Conservation (phyloP, 2,797 vertebrate genomes). For the Holocentrus rufus region DNA sequence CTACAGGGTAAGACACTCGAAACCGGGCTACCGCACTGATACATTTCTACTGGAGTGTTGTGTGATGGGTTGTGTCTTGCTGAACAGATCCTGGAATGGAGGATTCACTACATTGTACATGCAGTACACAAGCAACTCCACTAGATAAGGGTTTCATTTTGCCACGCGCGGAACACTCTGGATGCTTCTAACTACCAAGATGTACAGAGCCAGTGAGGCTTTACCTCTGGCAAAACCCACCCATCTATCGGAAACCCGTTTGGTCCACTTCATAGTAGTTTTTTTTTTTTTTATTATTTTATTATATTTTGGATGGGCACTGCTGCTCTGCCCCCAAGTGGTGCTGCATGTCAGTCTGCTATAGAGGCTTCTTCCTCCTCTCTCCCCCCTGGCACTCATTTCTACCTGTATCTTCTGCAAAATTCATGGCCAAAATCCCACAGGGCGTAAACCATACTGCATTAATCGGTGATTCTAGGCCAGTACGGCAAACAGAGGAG, state of each 20-base stretch:
- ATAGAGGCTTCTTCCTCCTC: slow-evolving; percentile 6
- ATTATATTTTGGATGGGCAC: slow-evolving; percentile 51
- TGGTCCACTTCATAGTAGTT: slow-evolving; percentile 71
- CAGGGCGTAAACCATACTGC: slow-evolving; percentile 29
- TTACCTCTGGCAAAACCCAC: slow-evolving; percentile 10
- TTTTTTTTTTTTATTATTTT: too few species aligned
- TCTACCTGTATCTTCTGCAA: neutral
- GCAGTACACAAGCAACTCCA: slow-evolving; percentile 38
- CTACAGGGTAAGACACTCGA: slow-evolving; percentile 35
- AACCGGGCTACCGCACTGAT: slow-evolving; percentile 28
- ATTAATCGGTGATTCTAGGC: slow-evolving; percentile 58
- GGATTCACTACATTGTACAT: slow-evolving; percentile 44
- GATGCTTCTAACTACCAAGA: slow-evolving; percentile 31
- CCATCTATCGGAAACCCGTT: slow-evolving; percentile 59
- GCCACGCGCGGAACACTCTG: slow-evolving; percentile 23
- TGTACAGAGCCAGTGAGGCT: slow-evolving; percentile 20
- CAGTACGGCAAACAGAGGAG: slow-evolving; percentile 50
- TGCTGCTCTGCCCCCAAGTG: slow-evolving; percentile 12
- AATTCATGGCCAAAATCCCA: slow-evolving; percentile 44
- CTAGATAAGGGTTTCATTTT: slow-evolving; percentile 22
- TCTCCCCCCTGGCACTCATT: slow-evolving; percentile 23
- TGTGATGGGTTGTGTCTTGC: slow-evolving; percentile 21
- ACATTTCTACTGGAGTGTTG: slow-evolving; percentile 33
- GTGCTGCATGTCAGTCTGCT: slow-evolving; percentile 7
- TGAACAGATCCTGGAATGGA: slow-evolving; percentile 57